Percentiles rank a stretch among this genome's conserved stretches.
These are phyloP conservation scores for Zaprionus nigranus DNA, from an alignment of 1,140 invertebrate species.

Conservation along the genomic window DNA sequence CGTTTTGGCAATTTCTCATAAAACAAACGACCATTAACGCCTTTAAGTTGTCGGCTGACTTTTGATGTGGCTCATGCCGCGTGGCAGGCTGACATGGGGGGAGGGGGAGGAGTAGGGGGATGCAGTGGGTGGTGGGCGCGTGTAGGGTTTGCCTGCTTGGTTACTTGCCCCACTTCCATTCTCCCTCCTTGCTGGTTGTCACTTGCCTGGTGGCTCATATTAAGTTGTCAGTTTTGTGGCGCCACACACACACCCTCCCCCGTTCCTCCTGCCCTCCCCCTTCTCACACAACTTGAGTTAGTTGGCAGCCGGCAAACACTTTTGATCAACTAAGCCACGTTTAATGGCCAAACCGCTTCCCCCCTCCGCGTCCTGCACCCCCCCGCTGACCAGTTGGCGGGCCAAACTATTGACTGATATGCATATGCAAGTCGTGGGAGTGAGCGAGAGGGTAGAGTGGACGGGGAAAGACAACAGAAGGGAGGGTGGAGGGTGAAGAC, in stretches of 20 bases:
- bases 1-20: constrained; percentile 84
- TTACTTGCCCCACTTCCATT: not conserved
- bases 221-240: constrained; percentile 69
- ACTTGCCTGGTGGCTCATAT: constrained; percentile 77
- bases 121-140: no score
- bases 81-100: not conserved
- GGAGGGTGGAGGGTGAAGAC: no score
- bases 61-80: constrained; percentile 43
- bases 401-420: constrained; percentile 53
- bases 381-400: constrained; percentile 41
- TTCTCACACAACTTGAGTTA: constrained; percentile 52
- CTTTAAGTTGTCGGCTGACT: constrained; percentile 80
- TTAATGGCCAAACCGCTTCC: constrained; percentile 64
- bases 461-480: no score
- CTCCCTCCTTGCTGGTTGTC: constrained; percentile 28
- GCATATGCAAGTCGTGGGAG: constrained; percentile 21
- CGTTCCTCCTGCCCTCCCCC: not conserved
- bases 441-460: not conserved
- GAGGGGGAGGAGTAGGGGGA: not conserved
- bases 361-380: not conserved
- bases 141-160: not conserved
- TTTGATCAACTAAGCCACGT: constrained; percentile 70
- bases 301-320: constrained; percentile 42
- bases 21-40: constrained; percentile 84
- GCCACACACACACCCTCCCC: not conserved